Evolutionary conservation across 1,140 invertebrate species (phyloP), one percentile per base, ranked within the genome.

Genomic region (Leguminivora glycinivorella): DNA sequence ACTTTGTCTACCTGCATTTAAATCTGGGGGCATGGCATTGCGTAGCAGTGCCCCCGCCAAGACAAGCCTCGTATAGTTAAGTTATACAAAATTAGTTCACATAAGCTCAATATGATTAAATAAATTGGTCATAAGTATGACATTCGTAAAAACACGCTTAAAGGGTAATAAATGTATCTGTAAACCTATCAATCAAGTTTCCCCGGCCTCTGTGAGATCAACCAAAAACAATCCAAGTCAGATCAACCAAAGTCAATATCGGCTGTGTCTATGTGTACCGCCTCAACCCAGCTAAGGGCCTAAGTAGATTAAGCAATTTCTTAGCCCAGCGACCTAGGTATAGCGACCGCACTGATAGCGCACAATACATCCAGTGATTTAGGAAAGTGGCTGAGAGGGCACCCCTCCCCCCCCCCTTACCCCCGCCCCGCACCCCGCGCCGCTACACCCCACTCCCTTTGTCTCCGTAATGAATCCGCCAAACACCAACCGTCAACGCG

Each of bases 381-480:
- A 88, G 88, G 85, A 87, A 90, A 88, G 88, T 89, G 83, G 87
- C 88, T 84, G 70, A 67, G 72, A 78, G 78, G 70, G 68, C 40
- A 72, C 68, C 71, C 72, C 47, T 29, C 72, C 66, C 71, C 72
- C 60, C 69, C 19, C 77, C 47, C 56, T 43, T 52, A 9, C 38
- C 47, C 56, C 52, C 63, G 14, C 38, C 68, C 66, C n/a, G 40
- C 56, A 70, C 71, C 68, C 69, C 68, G 76, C 40, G 72, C 71
- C 63, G 60, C 72, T 43, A 68, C 56, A 72, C 58, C 56, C 71
- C 63, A 77, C 74, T 78, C 69, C 73, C 83, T 89, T 89, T 90
- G 87, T 90, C 87, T 90, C 85, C 82, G 85, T 89, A 89, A 90
- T 90, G 88, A 90, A 89, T 88, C 86, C 87, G 80, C 78, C 87